Base-by-base conservation (phyloP, 2,113 vertebrate genomes). In the Apodemus speciosus region DNA sequence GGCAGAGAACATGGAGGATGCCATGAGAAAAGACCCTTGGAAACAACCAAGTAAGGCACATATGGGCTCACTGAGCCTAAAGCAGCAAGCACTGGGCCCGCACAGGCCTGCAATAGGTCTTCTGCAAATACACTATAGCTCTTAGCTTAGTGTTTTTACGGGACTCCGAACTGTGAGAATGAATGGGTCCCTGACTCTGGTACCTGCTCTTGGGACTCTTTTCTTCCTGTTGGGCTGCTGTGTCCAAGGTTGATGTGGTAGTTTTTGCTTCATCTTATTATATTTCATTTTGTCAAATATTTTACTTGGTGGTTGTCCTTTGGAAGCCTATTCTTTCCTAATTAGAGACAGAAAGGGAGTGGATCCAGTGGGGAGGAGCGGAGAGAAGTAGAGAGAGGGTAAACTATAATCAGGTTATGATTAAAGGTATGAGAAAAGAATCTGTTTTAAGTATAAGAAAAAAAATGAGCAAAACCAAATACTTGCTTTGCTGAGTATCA, bases 381-480 rank as follows among this genome's bases (percentile, higher is more conserved):
- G 53, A 53, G 53, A 60, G 49, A 32, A 58, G 6, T 27, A 38
- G 79, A 81, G n/a, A 14, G 56, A 81, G 79, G 14, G 56, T 3
- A 40, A 15, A 40, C 13, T 27, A 27, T 27, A 60, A 60, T 40
- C 53, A 40, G n/a, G n/a, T 30, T 30, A 30, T 16, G 51, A 56
- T 56, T 20, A 18, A 60, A 27, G 15, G n/a, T 81, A 4, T 81
- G 79, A 81, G 79, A 27, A 60, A 81, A 60, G 3, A 81, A 16
- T 40, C 3, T 81, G 15, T 16, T 81, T 81, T 60, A 53, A 60
- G 40, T 40, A 81, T 20, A 66, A 2, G 25, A 85, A 83, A 69
- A 77, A 87, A 91, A 85, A 35, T 79, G 32, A n/a, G 15, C 46
- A 71, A 90, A 92, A 75, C 60, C 30, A n/a, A 60, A 51, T n/a